Evolutionary conservation across 1,140 invertebrate genomes (phyloP), one percentile per base, ranked within the genome.

Genomic region (Riptortus pedestris): DNA sequence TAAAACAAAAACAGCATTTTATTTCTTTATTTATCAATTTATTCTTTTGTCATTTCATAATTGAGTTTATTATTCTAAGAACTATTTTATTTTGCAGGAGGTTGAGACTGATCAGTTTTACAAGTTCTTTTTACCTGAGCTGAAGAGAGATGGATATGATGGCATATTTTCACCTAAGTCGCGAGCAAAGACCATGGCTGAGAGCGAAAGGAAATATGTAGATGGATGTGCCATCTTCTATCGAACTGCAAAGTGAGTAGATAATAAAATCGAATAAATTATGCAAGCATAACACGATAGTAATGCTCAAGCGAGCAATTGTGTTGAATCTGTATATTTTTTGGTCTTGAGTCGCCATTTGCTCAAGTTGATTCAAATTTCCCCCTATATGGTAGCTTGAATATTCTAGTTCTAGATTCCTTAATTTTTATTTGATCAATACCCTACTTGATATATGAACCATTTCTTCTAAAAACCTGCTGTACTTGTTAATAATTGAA

Each of bases 171-270:
- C 93, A 27, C 93, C 96, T 0, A 99, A 99, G 78, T 98, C 95
- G 1, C 82, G 97, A 67, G 96, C 96, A 1, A 96, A 98, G 75
- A 98, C 96, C 38, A 99, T 99, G 96, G 85, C 85, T 1, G 94
- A 98, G 73, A 86, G 87, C 68, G 96, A 99, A 71, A 80, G 93
- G 67, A 98, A 97, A 77, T 93, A 91, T 77, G 97, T 99, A 7
- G 97, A 99, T 77, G 97, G 97, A 65, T 99, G 96, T 81, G 96
- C 96, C 64, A 98, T 99, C 70, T 99, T 99, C 78, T 99, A 86
- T 77, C 81, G 90, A 76, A 88, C 85, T 71, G 85, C 86, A 71
- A 98, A 98, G 94, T 97, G 78, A 84, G 86, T 82, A 55, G 9
- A n/a, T n/a, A n/a, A 31, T 57, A 20, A n/a, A n/a, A n/a, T 51